Evolutionary conservation across 2,797 vertebrate species (phyloP).

Genomic region (Borostomias antarcticus): DNA sequence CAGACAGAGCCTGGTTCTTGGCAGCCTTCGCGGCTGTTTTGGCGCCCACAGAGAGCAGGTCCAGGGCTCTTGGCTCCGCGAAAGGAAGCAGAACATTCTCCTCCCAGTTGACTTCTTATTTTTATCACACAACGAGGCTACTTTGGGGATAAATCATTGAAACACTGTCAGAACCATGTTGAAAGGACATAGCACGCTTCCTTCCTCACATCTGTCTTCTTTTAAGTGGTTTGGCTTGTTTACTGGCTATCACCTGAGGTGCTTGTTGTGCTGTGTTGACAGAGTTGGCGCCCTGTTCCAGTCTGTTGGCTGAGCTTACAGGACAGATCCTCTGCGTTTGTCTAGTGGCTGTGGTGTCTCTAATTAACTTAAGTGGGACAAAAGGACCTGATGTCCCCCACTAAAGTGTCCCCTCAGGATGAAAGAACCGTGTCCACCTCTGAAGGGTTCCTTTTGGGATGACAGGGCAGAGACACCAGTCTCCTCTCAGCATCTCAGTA

Average conservation of each 20-base stretch:
- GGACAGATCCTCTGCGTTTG: constrained; percentile 9
- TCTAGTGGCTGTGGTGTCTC: constrained; percentile 4
- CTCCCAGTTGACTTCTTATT: not conserved
- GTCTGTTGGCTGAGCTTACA: constrained; percentile 21
- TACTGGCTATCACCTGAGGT: constrained; percentile 5
- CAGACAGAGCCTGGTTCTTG: constrained; percentile 36
- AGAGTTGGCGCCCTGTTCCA: constrained; percentile 12
- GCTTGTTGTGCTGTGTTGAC: constrained; percentile 20
- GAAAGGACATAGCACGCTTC: not conserved
- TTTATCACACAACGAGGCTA: not conserved
- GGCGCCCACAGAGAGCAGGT: constrained; percentile 11
- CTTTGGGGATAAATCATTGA: not conserved
- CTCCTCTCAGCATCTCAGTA: constrained; percentile 6
- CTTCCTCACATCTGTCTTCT: not conserved
- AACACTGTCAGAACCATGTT: not conserved
- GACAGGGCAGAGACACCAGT: constrained; percentile 43
- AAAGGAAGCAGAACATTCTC: not conserved
- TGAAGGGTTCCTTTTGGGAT: constrained; percentile 39
- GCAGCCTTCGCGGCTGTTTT: constrained; percentile 43
- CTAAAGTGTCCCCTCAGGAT: constrained; percentile 38
- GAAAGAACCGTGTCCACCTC: constrained; percentile 23
- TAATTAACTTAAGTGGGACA: constrained; percentile 28
- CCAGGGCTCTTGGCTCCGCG: constrained; percentile 13
- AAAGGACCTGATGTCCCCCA: constrained; percentile 5
- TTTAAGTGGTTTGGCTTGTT: not conserved